A percentile compares a stretch with the other conserved stretches of the same genome.
phyloP scores from a whole-genome alignment of 2,113 vertebrate genomes.

The Aix galericulata region DNA sequence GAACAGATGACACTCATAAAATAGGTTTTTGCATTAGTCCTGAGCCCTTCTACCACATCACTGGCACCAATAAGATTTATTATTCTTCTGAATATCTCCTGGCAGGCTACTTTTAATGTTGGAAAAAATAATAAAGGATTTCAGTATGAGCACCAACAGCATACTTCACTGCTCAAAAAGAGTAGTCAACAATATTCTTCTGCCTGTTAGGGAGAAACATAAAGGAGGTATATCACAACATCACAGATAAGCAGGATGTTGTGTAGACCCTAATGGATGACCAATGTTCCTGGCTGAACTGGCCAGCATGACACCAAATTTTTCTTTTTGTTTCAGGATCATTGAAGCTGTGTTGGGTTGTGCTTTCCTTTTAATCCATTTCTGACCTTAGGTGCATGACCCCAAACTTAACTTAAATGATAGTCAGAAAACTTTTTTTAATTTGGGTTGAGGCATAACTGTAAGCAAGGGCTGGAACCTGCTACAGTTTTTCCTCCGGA shows the following conservation, averaged over 20 bases:
- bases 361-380: background rate
- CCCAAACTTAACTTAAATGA: background rate
- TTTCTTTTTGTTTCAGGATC: background rate
- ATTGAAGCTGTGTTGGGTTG: background rate
- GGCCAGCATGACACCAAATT: background rate
- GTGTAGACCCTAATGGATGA: background rate
- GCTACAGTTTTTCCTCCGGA: background rate
- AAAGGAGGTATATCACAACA: background rate
- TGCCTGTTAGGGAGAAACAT: background rate
- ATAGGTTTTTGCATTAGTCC: conserved; percentile 41
- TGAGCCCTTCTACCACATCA: conserved; percentile 33
- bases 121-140: conserved; percentile 32
- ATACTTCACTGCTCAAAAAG: background rate
- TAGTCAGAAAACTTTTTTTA: background rate
- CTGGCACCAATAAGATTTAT: conserved; percentile 42
- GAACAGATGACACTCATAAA: conserved; percentile 58
- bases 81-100: conserved; percentile 47
- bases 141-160: background rate
- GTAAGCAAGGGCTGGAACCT: background rate
- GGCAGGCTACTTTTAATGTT: conserved; percentile 23
- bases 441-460: background rate
- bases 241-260: background rate
- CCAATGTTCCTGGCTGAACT: background rate
- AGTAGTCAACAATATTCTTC: background rate
- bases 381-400: background rate